phyloP scores from a whole-genome alignment of 2,888 invertebrate species.

The Omphaloscelis lunosa region DNA sequence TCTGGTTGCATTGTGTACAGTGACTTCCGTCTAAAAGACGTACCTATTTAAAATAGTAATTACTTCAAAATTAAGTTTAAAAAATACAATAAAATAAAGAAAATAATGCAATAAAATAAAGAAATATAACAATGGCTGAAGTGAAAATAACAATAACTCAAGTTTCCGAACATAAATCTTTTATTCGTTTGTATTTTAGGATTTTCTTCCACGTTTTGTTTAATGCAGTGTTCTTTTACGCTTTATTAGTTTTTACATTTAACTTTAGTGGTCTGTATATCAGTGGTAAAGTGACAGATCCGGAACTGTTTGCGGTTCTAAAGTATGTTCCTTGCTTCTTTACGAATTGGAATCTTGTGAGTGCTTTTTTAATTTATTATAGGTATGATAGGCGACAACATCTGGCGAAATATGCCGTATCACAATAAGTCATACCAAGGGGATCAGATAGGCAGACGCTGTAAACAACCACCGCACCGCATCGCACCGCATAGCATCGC shows the following conservation, averaged over 20 bases:
- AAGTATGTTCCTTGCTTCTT: background rate
- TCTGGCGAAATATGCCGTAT: too few relatives aligned
- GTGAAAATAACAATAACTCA: conserved; percentile 18
- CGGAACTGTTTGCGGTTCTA: fast-evolving
- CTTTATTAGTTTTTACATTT: fast-evolving
- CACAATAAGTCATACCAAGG: too few relatives aligned
- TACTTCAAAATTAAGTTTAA: background rate
- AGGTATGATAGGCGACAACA: too few relatives aligned
- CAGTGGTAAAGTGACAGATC: background rate
- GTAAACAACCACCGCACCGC: too few relatives aligned
- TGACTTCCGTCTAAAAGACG: conserved; percentile 5
- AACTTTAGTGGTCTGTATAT: fast-evolving
- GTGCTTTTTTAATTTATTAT: background rate
- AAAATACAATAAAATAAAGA: background rate
- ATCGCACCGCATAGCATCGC: too few relatives aligned
- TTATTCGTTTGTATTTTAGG: conserved; percentile 19
- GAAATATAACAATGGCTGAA: conserved; percentile 14
- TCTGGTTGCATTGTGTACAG: background rate
- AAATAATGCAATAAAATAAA: background rate
- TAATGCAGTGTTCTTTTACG: background rate
- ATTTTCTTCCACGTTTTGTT: conserved; percentile 18
- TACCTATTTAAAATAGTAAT: background rate
- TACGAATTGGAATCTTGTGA: conserved; percentile 38
- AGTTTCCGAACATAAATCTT: background rate
- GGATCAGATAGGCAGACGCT: too few relatives aligned